Percentiles rank a stretch among this genome's conserved stretches.
phyloP scores from a whole-genome alignment of 2,113 vertebrate species.

The Toxostoma redivivum region DNA sequence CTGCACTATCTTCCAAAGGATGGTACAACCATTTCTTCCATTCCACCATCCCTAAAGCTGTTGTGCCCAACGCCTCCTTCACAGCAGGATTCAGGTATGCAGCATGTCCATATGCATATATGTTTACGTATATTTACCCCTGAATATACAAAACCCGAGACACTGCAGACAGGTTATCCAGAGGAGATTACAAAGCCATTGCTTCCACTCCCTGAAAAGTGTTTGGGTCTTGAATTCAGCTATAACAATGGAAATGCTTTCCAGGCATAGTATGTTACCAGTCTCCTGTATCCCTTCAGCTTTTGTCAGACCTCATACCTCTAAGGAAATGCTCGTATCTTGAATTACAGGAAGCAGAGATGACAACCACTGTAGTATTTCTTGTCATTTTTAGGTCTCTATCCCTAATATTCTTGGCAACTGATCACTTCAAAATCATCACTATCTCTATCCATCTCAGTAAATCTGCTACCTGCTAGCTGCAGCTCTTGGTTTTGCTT shows the following conservation, averaged over 20 bases:
- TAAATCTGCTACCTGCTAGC: background rate
- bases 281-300: background rate
- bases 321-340: background rate
- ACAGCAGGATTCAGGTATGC: background rate
- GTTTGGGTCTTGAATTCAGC: background rate
- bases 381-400: background rate
- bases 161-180: background rate
- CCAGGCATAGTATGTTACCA: background rate
- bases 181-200: background rate
- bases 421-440: background rate
- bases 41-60: background rate
- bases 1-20: background rate
- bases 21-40: rapidly evolving
- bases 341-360: background rate
- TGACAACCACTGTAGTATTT: background rate
- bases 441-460: background rate
- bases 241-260: background rate
- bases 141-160: background rate
- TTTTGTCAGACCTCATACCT: background rate
- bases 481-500: background rate
- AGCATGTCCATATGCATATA: rapidly evolving
- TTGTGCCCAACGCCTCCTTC: background rate
- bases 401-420: background rate
- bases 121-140: background rate
- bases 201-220: background rate